phyloP scores from a whole-genome alignment of 2,797 vertebrate genomes.

The Falco columbarius region DNA sequence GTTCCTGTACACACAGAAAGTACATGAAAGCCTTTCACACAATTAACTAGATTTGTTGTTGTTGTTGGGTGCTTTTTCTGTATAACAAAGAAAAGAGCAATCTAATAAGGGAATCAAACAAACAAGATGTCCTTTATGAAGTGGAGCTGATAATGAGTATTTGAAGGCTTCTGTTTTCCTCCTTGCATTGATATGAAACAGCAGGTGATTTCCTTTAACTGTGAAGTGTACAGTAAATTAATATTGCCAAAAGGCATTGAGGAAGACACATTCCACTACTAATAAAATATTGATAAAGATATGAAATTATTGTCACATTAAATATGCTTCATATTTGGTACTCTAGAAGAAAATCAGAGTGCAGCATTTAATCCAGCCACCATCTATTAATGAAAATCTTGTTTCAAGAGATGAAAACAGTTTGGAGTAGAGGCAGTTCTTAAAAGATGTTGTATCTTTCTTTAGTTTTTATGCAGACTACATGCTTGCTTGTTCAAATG shows the following conservation, averaged over 20 bases:
- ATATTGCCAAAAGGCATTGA: slow-evolving; percentile 25
- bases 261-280: slow-evolving; percentile 8
- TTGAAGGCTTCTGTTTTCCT: slow-evolving; percentile 32
- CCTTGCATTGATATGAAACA: slow-evolving; percentile 22
- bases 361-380: slow-evolving; percentile 17
- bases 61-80: neutral
- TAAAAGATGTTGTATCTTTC: neutral
- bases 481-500: neutral
- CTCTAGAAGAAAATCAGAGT: neutral
- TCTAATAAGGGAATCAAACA: slow-evolving; percentile 24
- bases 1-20: neutral
- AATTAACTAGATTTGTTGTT: slow-evolving; percentile 20
- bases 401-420: slow-evolving; percentile 3
- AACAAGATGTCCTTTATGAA: slow-evolving; percentile 2
- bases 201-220: slow-evolving; percentile 44
- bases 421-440: neutral
- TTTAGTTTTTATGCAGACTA: neutral
- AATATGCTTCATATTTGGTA: slow-evolving; percentile 13
- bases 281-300: slow-evolving; percentile 63
- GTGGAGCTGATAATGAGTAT: slow-evolving; percentile 28
- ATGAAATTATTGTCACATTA: slow-evolving; percentile 32
- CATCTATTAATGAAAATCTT: slow-evolving; percentile 28
- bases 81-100: slow-evolving; percentile 13
- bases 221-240: slow-evolving; percentile 34
- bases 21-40: slow-evolving; percentile 21